Conservation (phyloP, 2,888 invertebrate genomes). For the Dynastes tityus region DNA sequence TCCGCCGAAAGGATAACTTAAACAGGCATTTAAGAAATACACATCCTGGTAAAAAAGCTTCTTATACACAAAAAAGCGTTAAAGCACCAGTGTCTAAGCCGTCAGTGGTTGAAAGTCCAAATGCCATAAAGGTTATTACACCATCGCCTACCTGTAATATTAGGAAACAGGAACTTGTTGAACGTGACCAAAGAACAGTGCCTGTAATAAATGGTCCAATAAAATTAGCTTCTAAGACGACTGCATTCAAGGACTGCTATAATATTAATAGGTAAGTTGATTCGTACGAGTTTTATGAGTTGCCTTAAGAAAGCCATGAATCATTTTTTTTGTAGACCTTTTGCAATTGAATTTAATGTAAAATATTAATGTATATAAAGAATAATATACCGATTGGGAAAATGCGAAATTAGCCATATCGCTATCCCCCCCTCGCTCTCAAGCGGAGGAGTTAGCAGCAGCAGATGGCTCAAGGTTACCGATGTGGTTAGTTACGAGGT, state of each 20-base stretch:
- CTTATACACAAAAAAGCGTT: slow-evolving; percentile 61
- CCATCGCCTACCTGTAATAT: slow-evolving; percentile 60
- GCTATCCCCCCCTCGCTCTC: too few relatives aligned
- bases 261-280: slow-evolving; percentile 67
- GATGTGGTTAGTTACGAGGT: too few relatives aligned
- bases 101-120: slow-evolving; percentile 65
- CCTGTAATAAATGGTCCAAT: slow-evolving; percentile 73
- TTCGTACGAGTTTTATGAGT: background rate
- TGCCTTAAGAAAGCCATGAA: too few relatives aligned
- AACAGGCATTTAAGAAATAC: slow-evolving; percentile 84
- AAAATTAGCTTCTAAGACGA: slow-evolving; percentile 70
- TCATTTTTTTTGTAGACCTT: too few relatives aligned
- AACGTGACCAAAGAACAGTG: slow-evolving; percentile 48
- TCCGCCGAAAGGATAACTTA: slow-evolving; percentile 85
- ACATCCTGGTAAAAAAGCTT: slow-evolving; percentile 74
- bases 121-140: slow-evolving; percentile 69
- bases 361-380: too few relatives aligned
- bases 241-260: slow-evolving; percentile 69
- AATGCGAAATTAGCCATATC: too few relatives aligned
- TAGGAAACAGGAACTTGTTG: slow-evolving; percentile 26
- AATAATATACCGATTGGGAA: too few relatives aligned
- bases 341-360: slow-evolving; percentile 6
- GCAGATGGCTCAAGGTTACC: too few relatives aligned
- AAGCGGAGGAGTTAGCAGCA: too few relatives aligned
- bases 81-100: slow-evolving; percentile 50